Evolutionary conservation across 2,113 vertebrate genomes (phyloP).

Genomic region (Lichenostomus cassidix): DNA sequence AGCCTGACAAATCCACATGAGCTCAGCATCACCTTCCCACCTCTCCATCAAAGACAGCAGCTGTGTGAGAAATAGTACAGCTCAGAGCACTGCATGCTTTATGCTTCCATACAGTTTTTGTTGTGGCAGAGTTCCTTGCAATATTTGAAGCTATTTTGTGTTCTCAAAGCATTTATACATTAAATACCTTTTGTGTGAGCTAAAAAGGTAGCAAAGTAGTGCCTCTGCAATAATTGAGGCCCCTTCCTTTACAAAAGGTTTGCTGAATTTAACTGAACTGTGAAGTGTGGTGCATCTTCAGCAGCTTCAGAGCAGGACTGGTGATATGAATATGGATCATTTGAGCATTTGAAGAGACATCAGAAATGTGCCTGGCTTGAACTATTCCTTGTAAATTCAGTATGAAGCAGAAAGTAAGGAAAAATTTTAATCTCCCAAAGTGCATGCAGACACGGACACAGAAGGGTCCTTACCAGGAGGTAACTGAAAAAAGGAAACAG

Average conservation of each 20-base stretch:
- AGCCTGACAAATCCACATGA: neutral
- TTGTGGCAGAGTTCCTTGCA: neutral
- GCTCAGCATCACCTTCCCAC: neutral
- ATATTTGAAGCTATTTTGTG: neutral
- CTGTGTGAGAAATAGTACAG: neutral
- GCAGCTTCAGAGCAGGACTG: neutral
- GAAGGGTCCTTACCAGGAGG: neutral
- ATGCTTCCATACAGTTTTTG: fast-evolving
- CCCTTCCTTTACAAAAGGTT: neutral
- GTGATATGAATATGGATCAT: neutral
- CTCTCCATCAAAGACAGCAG: neutral
- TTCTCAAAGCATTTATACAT: neutral
- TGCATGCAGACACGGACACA: fast-evolving
- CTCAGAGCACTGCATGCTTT: neutral
- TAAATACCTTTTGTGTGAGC: neutral
- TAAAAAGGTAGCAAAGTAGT: neutral
- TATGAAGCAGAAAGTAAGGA: neutral
- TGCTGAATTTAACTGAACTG: neutral
- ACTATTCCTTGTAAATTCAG: neutral
- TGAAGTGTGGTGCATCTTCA: neutral
- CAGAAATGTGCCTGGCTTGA: neutral
- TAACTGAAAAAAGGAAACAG: neutral
- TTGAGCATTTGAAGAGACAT: neutral
- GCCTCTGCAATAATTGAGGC: neutral
- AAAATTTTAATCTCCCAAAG: neutral